Base-by-base conservation (phyloP, 2,113 vertebrate species). In the Phyllopteryx taeniolatus region DNA sequence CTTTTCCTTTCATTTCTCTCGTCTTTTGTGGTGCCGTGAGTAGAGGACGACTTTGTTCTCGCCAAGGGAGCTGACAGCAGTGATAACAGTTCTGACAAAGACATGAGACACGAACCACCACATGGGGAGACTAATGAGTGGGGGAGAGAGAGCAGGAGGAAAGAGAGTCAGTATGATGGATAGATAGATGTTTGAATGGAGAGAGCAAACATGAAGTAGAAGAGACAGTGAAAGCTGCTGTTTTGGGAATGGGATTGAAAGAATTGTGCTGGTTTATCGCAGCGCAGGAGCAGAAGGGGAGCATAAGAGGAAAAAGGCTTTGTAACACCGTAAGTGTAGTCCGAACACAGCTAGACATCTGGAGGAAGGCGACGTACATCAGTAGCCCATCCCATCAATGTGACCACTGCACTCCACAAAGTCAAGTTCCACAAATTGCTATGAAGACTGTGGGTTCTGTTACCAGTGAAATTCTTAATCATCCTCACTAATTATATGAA, bases 21-120 rank as follows among this genome's bases (percentile, higher is more conserved):
- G 85, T 90, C 88, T 90, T 88, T 90, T 91, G 87, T 91, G 83
- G 79, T 86, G 88, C 86, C 81, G 78, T 78, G 86, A 91, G 89
- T 85, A 89, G 83, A 87, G 83, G 86, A 91, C 83, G 85, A 91
- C 90, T 92, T 92, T 94, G 89, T 91, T 93, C 89, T 92, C 80
- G 66, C 85, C 79, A 79, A 83, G 89, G 85, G 87, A 91, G 82
- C 85, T 91, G 92, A 93, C 89, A 93, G 85, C 83, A 75, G 85
- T 91, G 91, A 92, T 91, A 92, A 90, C 83, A 83, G 87, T 82
- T 91, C 91, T 91, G 90, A 93, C 91, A 92, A 85, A 91, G 90
- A 92, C 72, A 77, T 79, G 83, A 89, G 85, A 88, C 86, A 87
- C 86, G 89, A 89, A 86, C 83, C 89, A 86, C 88, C 85, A 83